These are phyloP conservation scores for Balanococcus diminutus DNA, from an alignment of 2,888 invertebrate species.

Conservation along the genomic window DNA sequence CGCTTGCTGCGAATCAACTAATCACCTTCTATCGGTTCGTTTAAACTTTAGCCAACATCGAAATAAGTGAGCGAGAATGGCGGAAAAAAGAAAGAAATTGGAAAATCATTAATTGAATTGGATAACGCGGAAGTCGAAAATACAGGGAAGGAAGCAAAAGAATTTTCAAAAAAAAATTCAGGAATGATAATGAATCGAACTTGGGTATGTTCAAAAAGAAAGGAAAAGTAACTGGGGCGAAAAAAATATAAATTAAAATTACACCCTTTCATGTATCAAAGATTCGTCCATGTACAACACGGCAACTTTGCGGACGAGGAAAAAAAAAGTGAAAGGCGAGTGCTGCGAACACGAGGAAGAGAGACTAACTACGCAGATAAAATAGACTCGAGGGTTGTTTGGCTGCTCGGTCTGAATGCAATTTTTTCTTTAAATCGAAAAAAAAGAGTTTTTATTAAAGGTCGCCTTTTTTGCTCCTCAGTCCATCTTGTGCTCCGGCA, in stretches of 20 bases:
- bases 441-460: conserved; percentile 9
- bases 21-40: conserved; percentile 13
- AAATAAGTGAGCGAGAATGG: background rate
- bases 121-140: conserved; percentile 1
- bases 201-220: background rate
- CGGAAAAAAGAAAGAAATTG: background rate
- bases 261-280: conserved; percentile 12
- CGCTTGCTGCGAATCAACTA: background rate
- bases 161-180: background rate
- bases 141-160: too few relatives aligned
- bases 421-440: background rate
- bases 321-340: background rate
- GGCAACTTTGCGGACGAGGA: background rate
- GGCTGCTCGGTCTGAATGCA: background rate
- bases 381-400: background rate
- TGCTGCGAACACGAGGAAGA: background rate
- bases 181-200: background rate
- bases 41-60: background rate
- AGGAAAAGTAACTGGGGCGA: background rate
- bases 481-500: background rate
- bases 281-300: background rate
- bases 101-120: background rate
- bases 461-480: background rate
- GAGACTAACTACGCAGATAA: background rate
- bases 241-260: conserved; percentile 18